Conservation (phyloP, 30 jellyfish, hydroid and myxozoan species). For the Hydractinia echinata region DNA sequence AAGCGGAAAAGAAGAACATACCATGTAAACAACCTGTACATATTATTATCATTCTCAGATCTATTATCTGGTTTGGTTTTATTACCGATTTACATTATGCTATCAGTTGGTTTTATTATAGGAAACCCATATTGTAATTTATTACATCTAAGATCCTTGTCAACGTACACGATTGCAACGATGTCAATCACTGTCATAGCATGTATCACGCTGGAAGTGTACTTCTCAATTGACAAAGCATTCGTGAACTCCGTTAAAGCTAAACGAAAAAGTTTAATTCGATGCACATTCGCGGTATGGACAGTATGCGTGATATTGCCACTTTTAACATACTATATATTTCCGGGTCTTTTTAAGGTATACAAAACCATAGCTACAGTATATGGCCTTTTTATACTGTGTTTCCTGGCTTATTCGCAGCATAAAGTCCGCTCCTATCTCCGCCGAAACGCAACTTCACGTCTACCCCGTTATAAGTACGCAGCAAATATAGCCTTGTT, state of each 20-base stretch:
- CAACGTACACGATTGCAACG: background rate
- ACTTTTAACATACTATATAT: background rate
- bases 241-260: background rate
- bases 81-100: conserved; percentile 3
- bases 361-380: background rate
- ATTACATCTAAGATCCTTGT: background rate
- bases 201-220: background rate
- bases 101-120: background rate
- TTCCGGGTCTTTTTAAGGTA: background rate
- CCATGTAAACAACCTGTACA: background rate
- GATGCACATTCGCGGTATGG: background rate
- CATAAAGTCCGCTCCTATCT: background rate
- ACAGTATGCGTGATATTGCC: background rate
- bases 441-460: background rate
- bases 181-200: conserved; percentile 9
- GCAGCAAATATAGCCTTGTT: background rate
- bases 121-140: background rate
- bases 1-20: too few relatives aligned
- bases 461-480: background rate
- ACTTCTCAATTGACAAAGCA: background rate
- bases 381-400: background rate
- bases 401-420: background rate
- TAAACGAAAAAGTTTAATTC: background rate
- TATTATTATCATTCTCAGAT: background rate
- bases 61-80: background rate